Evolutionary conservation across 1,140 invertebrate genomes (phyloP), one percentile per base, ranked within the genome.

Genomic region (Carcinoscorpius rotundicauda): DNA sequence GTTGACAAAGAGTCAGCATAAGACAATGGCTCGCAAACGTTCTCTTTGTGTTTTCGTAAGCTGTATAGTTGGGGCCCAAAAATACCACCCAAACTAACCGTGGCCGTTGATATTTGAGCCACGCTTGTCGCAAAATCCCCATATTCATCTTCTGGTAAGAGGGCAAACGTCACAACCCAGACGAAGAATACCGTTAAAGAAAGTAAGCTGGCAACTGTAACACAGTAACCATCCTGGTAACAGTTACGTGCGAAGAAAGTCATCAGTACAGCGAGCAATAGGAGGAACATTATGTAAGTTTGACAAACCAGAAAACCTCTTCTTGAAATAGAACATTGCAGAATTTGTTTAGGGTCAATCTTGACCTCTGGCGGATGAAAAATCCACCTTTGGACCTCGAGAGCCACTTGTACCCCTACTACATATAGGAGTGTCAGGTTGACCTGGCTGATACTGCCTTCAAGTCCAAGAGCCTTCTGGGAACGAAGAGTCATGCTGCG

Each of bases 351-450:
- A 5, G 59, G 11, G 3, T 61, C n/a, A 55, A n/a, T 55, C 6
- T 8, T n/a, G 53, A n/a, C n/a, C 51, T 50, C n/a, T 3, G 66
- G 66, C 3, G 62, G 62, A 52, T 51, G 58, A 5, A 65, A 49
- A 64, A 61, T 62, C 71, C 72, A 76, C 72, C 75, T 75, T 59
- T 78, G 75, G n/a, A 75, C 62, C 61, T 71, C 72, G n/a, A 78
- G 66, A 3, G 76, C 75, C 10, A 76, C 59, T 67, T 78, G 77
- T 8, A 77, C 73, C 11, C 74, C 70, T 0, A 78, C 71, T 11
- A 77, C 73, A 66, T 77, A 76, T 6, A 76, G 58, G 4, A 78
- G 70, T 5, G 74, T 77, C 5, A 78, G 76, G 68, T 78, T 78
- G 29, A 76, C 63, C 9, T 73, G 69, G 3, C 72, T 75, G 2